These are phyloP conservation scores for Andrena dorsata DNA, from an alignment of 2,888 invertebrate species.

Conservation along the genomic window DNA sequence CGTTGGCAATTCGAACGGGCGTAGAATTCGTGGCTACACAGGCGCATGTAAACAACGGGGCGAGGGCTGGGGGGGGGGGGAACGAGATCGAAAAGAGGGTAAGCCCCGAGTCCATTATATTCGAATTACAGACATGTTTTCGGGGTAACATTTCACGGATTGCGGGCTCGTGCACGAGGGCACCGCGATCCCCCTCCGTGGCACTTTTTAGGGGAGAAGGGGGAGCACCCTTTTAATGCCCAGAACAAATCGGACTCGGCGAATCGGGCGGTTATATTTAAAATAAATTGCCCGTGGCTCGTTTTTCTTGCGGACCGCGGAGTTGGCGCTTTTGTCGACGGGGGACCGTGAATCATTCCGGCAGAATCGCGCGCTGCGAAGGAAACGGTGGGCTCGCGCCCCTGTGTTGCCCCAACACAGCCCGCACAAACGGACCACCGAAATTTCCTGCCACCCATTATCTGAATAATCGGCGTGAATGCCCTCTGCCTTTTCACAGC, in stretches of 20 bases:
- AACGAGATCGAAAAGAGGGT: constrained; percentile 22
- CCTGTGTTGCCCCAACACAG: constrained; percentile 45
- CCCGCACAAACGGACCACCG: constrained; percentile 40
- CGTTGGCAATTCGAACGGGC: neutral
- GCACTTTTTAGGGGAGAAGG: constrained; percentile 7
- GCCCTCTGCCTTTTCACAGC: constrained; percentile 36
- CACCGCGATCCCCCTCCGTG: constrained; percentile 4
- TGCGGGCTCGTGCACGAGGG: constrained; percentile 53
- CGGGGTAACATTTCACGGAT: constrained; percentile 68
- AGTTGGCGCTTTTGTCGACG: constrained; percentile 63
- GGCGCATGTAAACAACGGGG: constrained; percentile 4
- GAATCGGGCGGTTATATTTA: constrained; percentile 76
- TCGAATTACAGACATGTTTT: constrained; percentile 74
- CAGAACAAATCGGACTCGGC: constrained; percentile 71
- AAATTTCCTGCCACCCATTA: constrained; percentile 53
- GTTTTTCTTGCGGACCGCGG: constrained; percentile 66
- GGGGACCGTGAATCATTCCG: constrained; percentile 53
- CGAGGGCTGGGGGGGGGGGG: neutral
- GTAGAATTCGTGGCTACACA: neutral
- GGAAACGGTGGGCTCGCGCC: constrained; percentile 14
- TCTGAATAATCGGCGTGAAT: constrained; percentile 60
- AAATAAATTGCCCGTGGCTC: constrained; percentile 75
- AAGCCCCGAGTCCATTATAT: constrained; percentile 71
- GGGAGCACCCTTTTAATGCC: constrained; percentile 64
- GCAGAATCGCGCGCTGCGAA: constrained; percentile 32